Percentiles rank a stretch among this genome's conserved stretches.
phyloP scores from a whole-genome alignment of 2,113 vertebrate species.

The Erpornis zantholeuca region DNA sequence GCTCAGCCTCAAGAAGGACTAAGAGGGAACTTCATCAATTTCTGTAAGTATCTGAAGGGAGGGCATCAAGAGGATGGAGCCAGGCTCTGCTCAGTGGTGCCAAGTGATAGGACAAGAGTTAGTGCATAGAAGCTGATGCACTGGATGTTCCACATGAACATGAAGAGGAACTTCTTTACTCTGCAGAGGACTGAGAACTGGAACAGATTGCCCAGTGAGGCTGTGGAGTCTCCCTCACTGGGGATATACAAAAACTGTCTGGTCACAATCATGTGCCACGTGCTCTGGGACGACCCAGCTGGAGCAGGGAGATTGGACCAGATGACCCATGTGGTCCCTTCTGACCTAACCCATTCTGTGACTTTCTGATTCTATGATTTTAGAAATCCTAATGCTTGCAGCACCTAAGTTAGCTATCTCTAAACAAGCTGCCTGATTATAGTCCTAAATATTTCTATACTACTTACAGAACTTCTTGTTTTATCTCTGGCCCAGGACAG shows the following conservation, averaged over 20 bases:
- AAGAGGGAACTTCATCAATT: neutral
- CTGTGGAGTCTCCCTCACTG: neutral
- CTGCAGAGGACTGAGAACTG: neutral
- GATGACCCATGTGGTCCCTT: neutral
- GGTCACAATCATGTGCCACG: accelerated
- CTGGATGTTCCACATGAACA: neutral
- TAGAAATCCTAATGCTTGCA: neutral
- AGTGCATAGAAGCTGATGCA: neutral
- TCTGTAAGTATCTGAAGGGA: neutral
- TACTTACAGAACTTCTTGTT: neutral
- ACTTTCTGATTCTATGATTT: neutral
- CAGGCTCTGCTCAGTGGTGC: neutral
- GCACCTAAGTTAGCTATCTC: neutral
- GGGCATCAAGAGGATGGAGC: neutral
- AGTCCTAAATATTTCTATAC: neutral
- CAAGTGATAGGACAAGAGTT: neutral
- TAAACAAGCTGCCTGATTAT: neutral
- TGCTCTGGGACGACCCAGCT: neutral
- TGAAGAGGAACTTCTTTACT: neutral
- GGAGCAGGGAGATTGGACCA: neutral
- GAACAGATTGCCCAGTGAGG: neutral
- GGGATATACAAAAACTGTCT: neutral
- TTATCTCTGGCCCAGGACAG: neutral
- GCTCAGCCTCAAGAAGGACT: neutral
- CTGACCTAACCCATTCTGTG: neutral